A percentile compares a stretch with the other conserved stretches of the same genome.
Evolutionary conservation across 2,888 invertebrate genomes (phyloP).

Genomic region (Spisula solida): DNA sequence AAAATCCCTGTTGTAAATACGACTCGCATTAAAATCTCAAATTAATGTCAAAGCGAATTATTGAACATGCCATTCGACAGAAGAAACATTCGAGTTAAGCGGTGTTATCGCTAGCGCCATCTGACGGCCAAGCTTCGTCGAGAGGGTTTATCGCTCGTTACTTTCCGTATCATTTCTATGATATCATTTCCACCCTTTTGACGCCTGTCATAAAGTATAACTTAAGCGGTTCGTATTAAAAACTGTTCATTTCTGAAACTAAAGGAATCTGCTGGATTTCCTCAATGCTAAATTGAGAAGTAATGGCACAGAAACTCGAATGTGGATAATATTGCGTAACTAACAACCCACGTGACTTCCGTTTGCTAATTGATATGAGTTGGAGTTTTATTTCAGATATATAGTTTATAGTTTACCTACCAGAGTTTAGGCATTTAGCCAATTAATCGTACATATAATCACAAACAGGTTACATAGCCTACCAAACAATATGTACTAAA

Average conservation of each 20-base stretch:
- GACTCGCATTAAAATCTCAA: conserved; percentile 71
- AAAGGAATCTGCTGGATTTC: conserved; percentile 1
- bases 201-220: conserved; percentile 69
- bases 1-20: conserved; percentile 73
- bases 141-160: conserved; percentile 60
- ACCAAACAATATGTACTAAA: too few species aligned
- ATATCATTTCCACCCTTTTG: conserved; percentile 59
- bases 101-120: conserved; percentile 66
- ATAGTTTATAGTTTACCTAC: too few species aligned
- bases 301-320: background rate
- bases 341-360: background rate
- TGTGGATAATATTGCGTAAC: background rate
- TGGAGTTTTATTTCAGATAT: too few species aligned
- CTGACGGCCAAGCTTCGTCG: conserved; percentile 66
- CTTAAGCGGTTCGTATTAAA: conserved; percentile 43
- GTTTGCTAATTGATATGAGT: background rate
- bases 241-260: conserved; percentile 25
- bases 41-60: conserved; percentile 72
- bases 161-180: conserved; percentile 57
- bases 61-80: conserved; percentile 60
- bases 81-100: conserved; percentile 60
- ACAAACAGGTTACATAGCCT: too few species aligned
- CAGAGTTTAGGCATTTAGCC: too few species aligned
- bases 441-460: too few species aligned
- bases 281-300: background rate